Evolutionary conservation across 2,888 invertebrate species (phyloP).

Genomic region (Tetanocera ferruginea): DNA sequence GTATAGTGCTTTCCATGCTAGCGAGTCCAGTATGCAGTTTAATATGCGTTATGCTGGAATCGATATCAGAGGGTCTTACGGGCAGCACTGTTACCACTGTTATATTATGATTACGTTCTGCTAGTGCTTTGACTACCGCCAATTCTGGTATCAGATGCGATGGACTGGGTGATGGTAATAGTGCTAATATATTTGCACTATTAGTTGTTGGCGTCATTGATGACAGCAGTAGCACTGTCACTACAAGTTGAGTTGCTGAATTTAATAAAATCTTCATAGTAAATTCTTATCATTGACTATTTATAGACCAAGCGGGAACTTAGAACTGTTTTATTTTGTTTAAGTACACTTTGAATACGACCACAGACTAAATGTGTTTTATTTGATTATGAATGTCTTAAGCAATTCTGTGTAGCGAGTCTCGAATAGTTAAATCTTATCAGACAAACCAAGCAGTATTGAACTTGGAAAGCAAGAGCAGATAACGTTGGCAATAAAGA

Average conservation of each 20-base stretch:
- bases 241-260: neutral
- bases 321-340: no score
- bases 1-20: slow-evolving; percentile 23
- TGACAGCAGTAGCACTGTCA: neutral
- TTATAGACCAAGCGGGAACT: no score
- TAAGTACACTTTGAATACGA: no score
- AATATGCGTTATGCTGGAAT: slow-evolving; percentile 41
- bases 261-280: neutral
- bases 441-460: no score
- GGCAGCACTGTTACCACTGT: slow-evolving; percentile 52
- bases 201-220: neutral
- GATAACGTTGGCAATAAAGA: no score
- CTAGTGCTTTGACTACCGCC: slow-evolving; percentile 51
- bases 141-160: slow-evolving; percentile 55
- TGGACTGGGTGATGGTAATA: slow-evolving; percentile 51
- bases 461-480: no score
- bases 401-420: no score
- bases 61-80: slow-evolving; percentile 35
- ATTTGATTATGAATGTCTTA: no score
- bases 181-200: slow-evolving; percentile 51
- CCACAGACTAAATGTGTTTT: no score
- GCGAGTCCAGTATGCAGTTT: slow-evolving; percentile 38
- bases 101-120: slow-evolving; percentile 55
- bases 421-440: no score
- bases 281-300: no score